These are phyloP conservation scores for Apus apus DNA, from an alignment of 2,113 vertebrate genomes.

Conservation along the genomic window DNA sequence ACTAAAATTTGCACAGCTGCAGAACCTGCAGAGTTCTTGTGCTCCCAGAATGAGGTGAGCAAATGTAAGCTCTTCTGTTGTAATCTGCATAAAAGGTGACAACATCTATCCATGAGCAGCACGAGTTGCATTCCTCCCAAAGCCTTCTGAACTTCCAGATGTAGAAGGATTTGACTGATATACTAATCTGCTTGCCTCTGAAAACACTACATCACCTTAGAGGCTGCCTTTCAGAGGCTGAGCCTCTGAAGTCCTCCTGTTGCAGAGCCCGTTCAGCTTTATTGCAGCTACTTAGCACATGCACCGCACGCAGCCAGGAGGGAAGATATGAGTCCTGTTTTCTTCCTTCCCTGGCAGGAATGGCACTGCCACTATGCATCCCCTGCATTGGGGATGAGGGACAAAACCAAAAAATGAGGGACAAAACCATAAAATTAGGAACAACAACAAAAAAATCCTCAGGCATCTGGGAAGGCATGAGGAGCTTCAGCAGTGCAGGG, in stretches of 20 bases:
- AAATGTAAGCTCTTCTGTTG: not conserved
- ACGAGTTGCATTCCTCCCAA: not conserved
- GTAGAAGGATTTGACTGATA: not conserved
- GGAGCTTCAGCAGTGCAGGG: not conserved
- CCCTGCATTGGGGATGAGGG: not conserved
- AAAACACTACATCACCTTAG: not conserved
- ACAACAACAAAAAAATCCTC: no score
- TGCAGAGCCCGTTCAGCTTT: not conserved
- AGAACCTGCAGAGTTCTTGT: not conserved
- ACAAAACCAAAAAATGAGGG: no score
- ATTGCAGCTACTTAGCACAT: not conserved
- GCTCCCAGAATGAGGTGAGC: not conserved
- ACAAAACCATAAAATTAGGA: no score
- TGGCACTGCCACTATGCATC: not conserved
- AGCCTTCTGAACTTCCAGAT: not conserved
- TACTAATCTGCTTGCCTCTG: not conserved
- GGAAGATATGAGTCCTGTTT: not conserved
- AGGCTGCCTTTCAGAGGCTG: not conserved
- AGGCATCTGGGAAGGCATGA: not conserved
- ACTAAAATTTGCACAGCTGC: not conserved
- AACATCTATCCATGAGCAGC: not conserved
- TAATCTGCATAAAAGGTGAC: not conserved
- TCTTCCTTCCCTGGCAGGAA: not conserved
- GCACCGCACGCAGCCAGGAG: fast-evolving
- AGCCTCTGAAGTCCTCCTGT: not conserved